A percentile compares a stretch with the other conserved stretches of the same genome.
Conservation (phyloP, 1,140 invertebrate species). For the Lucilia cuprina region DNA sequence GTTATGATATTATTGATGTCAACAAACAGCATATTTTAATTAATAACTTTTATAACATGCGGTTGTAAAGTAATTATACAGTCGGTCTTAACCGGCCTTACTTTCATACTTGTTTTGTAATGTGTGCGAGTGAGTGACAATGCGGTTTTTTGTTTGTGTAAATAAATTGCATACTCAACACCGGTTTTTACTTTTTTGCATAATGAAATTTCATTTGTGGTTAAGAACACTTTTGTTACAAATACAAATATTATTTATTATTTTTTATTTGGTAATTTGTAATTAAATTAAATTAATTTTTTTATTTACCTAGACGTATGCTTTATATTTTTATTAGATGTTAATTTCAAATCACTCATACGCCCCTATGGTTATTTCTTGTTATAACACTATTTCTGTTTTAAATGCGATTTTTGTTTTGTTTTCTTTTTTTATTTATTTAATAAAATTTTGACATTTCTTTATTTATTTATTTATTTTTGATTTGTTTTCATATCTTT, state of each 20-base stretch:
- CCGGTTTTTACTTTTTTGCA: background rate
- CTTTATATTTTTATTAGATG: background rate
- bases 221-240: background rate
- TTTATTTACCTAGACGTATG: background rate
- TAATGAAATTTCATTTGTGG: background rate
- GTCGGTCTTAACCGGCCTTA: no score
- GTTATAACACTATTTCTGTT: no score
- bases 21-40: no score
- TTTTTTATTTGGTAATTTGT: background rate
- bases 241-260: no score
- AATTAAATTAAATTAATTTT: background rate
- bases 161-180: background rate
- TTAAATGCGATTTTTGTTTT: no score
- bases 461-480: background rate
- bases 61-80: no score
- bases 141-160: background rate
- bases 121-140: slow-evolving; percentile 7
- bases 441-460: background rate
- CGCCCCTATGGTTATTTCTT: background rate
- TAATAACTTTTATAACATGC: no score
- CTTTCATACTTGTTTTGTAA: no score
- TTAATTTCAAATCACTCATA: background rate
- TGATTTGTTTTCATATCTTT: background rate
- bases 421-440: background rate
- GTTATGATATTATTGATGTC: no score